Percentiles rank a stretch among this genome's conserved stretches.
Conservation (phyloP, 1,140 invertebrate genomes). For the Pygmarrhopalites habei region DNA sequence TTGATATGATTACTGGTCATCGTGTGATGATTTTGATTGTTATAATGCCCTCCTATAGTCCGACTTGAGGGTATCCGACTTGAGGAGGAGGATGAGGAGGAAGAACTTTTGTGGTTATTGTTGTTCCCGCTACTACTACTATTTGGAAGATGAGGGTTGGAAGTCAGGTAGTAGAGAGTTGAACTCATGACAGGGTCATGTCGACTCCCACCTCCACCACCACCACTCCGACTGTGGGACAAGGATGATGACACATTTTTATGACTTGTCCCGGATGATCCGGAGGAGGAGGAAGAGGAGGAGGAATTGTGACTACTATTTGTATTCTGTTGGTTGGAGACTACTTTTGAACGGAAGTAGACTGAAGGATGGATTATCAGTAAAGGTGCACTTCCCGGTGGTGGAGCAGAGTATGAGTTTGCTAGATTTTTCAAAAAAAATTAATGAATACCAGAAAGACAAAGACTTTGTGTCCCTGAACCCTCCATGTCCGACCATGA, state of each 20-base stretch:
- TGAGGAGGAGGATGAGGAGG: too few species aligned
- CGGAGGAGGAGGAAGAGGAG: constrained; percentile 2
- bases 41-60: background rate
- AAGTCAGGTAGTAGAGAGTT: constrained; percentile 1
- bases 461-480: too few species aligned
- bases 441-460: too few species aligned
- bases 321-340: too few species aligned
- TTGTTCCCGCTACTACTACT: too few species aligned
- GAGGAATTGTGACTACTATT: constrained; percentile 5
- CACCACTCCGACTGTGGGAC: background rate
- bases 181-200: background rate
- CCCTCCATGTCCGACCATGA: too few species aligned
- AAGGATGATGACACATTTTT: too few species aligned
- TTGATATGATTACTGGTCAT: constrained; percentile 9
- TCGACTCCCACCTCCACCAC: background rate
- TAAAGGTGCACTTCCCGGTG: constrained; percentile 65
- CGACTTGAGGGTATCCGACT: too few species aligned
- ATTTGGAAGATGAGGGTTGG: too few species aligned
- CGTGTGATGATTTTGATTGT: background rate
- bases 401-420: constrained; percentile 63
- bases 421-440: too few species aligned
- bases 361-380: constrained; percentile 80
- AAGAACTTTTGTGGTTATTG: too few species aligned
- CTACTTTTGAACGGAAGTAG: constrained; percentile 47
- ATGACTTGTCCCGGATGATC: background rate